Evolutionary conservation across 35 echinoderm and acorn worm species (phyloP).

Genomic region (Anneissia japonica): DNA sequence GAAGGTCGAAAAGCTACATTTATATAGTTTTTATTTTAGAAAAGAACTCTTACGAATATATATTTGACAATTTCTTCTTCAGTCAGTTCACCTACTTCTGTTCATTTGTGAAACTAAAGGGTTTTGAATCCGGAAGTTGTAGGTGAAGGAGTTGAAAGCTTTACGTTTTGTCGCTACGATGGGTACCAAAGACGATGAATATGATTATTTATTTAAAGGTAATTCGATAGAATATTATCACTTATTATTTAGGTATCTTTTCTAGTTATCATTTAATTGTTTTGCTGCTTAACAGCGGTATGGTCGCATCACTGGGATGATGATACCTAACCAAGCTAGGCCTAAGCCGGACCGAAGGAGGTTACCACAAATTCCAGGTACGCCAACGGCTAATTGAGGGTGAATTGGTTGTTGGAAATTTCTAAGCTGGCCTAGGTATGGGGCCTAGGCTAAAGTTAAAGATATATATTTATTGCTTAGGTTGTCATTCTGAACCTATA

Average conservation of each 20-base stretch:
- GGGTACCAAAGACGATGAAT: conserved; percentile 99
- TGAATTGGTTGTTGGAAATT: too few species aligned
- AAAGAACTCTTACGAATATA: neutral
- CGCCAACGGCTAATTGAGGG: too few species aligned
- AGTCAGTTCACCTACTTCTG: neutral
- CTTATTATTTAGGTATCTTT: neutral
- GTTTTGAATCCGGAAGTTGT: conserved; percentile 1
- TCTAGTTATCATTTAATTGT: neutral
- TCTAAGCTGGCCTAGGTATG: too few species aligned
- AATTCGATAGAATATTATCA: neutral
- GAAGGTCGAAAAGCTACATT: neutral
- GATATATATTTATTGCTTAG: too few species aligned
- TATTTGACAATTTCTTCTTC: neutral
- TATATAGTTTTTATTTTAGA: neutral
- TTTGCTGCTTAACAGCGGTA: neutral
- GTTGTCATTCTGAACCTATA: too few species aligned
- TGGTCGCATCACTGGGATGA: too few species aligned
- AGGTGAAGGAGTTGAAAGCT: neutral
- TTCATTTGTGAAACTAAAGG: neutral
- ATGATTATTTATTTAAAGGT: conserved; percentile 99
- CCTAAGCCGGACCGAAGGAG: too few species aligned
- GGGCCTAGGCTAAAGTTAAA: too few species aligned
- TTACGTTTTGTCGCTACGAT: conserved; percentile 50
- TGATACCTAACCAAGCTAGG: too few species aligned
- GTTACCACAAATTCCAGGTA: too few species aligned